A percentile compares a stretch with the other conserved stretches of the same genome.
Conservation (phyloP, 2,113 vertebrate species). For the Neolamprologus cancellatus region DNA sequence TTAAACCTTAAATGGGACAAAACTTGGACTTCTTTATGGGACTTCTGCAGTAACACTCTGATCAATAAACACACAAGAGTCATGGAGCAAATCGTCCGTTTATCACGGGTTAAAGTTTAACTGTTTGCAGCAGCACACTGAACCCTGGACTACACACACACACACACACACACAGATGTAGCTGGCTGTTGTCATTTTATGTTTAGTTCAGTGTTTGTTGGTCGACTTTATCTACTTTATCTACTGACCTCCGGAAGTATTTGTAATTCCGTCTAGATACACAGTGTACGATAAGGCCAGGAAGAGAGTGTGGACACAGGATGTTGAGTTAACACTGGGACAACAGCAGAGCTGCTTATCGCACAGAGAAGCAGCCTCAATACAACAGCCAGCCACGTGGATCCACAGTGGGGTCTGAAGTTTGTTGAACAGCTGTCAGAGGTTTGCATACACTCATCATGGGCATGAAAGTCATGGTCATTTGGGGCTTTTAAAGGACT, state of each 20-base stretch:
- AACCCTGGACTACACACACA: constrained; percentile 38
- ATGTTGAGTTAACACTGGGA: constrained; percentile 54
- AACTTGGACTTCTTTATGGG: not conserved
- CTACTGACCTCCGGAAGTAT: constrained; percentile 58
- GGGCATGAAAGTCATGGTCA: not conserved
- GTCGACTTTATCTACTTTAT: constrained; percentile 32
- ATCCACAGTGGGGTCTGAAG: not conserved
- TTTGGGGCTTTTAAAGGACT: not conserved
- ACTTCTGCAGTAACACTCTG: not conserved
- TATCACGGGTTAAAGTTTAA: constrained; percentile 51
- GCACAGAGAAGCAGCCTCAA: not conserved
- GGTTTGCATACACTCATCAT: not conserved
- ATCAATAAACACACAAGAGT: not conserved
- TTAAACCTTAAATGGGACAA: not conserved
- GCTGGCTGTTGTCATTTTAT: not conserved
- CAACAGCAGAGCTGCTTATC: constrained; percentile 50
- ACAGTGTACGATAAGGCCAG: constrained; percentile 40
- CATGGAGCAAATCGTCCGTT: not conserved
- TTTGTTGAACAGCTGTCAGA: not conserved
- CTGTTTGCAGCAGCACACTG: constrained; percentile 17
- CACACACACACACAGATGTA: not conserved
- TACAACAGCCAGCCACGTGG: constrained; percentile 17
- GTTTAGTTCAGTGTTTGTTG: constrained; percentile 21
- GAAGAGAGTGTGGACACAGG: constrained; percentile 54
- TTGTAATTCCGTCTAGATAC: constrained; percentile 44